Evolutionary conservation across 2,113 vertebrate species (phyloP).

Genomic region (Parus major): DNA sequence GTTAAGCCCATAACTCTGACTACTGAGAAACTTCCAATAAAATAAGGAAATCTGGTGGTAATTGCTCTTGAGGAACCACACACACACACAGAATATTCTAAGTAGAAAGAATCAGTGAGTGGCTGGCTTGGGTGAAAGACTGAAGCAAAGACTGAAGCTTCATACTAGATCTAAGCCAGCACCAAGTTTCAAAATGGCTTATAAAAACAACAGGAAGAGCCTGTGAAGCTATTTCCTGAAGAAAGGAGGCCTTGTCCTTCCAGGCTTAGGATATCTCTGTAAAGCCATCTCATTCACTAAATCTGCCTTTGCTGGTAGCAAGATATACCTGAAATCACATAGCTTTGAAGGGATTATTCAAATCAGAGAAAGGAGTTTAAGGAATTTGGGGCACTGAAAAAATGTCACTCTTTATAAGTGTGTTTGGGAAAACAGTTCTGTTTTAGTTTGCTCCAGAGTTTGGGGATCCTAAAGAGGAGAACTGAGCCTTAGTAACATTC

Average conservation of each 20-base stretch:
- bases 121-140: not conserved
- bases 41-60: not conserved
- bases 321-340: not conserved
- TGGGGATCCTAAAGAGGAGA: not conserved
- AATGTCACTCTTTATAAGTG: not conserved
- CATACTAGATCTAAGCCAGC: not conserved
- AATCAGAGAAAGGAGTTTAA: not conserved
- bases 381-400: slow-evolving; percentile 22
- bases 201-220: not conserved
- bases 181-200: not conserved
- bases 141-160: not conserved
- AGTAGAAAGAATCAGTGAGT: not conserved
- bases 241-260: not conserved
- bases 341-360: slow-evolving; percentile 6
- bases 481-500: not conserved
- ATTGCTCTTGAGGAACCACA: not conserved
- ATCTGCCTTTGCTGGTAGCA: not conserved
- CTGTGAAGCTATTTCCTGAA: not conserved
- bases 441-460: not conserved
- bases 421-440: not conserved
- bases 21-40: not conserved
- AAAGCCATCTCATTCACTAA: not conserved
- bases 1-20: not conserved
- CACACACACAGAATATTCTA: not conserved
- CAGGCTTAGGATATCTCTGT: not conserved